These are phyloP conservation scores for Cantharis flavilabris DNA, from an alignment of 2,888 invertebrate species.

Conservation along the genomic window DNA sequence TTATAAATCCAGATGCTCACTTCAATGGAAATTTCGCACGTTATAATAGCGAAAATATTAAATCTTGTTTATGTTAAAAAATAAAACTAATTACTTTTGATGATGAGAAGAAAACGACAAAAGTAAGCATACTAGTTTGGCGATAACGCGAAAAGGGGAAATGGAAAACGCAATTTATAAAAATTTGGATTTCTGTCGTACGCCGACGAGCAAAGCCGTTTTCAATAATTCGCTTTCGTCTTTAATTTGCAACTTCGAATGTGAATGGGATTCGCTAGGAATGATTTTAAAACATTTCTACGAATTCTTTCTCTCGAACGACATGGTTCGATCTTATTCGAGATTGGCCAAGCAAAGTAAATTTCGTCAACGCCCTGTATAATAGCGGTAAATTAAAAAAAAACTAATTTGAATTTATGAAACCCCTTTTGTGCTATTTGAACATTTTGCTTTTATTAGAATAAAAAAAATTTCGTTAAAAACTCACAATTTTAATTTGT, in stretches of 20 bases:
- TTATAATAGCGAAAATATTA: conserved; percentile 9
- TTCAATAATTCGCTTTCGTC: neutral
- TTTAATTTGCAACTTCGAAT: neutral
- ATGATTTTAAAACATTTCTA: neutral
- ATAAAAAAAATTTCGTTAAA: neutral
- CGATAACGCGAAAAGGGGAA: neutral
- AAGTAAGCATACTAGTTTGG: neutral
- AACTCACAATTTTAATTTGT: neutral
- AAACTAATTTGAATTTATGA: too few species aligned
- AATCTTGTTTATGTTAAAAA: neutral
- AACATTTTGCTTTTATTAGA: neutral
- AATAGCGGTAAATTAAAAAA: too few species aligned
- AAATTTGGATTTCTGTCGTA: neutral
- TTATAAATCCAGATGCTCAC: conserved; percentile 11
- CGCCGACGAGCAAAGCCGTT: neutral
- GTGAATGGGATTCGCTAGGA: neutral
- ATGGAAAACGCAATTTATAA: neutral
- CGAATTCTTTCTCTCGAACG: neutral
- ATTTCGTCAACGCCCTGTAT: too few species aligned
- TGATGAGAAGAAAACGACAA: neutral
- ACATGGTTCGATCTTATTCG: too few species aligned
- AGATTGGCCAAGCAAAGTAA: too few species aligned
- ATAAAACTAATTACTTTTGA: neutral
- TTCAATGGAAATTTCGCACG: conserved; percentile 15
- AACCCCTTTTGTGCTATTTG: neutral